Base-by-base conservation (phyloP, 2,113 vertebrate species). In the Myanophis thanlyinensis region DNA sequence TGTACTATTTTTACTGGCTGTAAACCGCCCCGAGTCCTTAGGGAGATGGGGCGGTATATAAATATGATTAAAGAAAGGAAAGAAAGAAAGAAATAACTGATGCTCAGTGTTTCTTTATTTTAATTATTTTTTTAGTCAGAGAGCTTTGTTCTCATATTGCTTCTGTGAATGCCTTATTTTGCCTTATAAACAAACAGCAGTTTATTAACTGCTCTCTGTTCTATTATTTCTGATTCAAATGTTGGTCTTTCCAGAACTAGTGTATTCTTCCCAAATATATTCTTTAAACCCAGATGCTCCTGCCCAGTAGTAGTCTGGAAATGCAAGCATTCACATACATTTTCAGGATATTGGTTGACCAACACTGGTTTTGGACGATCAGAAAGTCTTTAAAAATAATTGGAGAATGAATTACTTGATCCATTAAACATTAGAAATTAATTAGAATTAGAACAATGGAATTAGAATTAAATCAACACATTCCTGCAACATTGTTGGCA, bases 401-500 rank as follows among this genome's bases (percentile, higher is more conserved):
- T 47, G 13, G 20, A 84, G 22, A 91, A 91, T 91, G 5, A 8
- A 51, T 73, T 53, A 49, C 13, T 7, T 53, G 18, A 52, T 53
- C 27, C 48, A 92, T 73, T 18, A 35, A 13, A 88, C 25, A 62
- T 62, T 85, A 88, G 30, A 67, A 67, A 67, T 27, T 88, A 52
- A 93, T 87, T 93, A 93, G 91, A 90, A 93, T 92, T 90, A 73
- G 93, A 93, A 90, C 62, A 93, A 90, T 84, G 89, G n/a, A 84
- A 94, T 90, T 94, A 95, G 80, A 46, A 53, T 89, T 73, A 73
- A 94, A 93, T 92, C 94, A 94, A 94, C 86, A 90, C 94, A 53
- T 91, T 95, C 48, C 53, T 93, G 48, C 30, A 94, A 95, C 93
- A 91, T 92, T 73, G 93, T 35, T 94, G 9, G 48, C 51, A 93